phyloP scores from a whole-genome alignment of 1,140 invertebrate species.

The Sipha flava region DNA sequence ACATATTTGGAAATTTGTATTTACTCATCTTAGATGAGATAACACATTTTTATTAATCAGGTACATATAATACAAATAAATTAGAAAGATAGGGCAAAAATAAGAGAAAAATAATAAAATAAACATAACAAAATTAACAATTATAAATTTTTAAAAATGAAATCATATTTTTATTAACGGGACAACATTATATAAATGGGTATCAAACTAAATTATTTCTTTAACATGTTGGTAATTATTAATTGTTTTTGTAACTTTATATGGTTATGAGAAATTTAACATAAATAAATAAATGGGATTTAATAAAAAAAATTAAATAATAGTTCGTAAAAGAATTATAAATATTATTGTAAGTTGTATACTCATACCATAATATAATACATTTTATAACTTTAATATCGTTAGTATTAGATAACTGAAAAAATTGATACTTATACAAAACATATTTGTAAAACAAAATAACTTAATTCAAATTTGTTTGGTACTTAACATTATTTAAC shows the following conservation, averaged over 20 bases:
- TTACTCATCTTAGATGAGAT: background rate
- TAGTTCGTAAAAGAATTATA: background rate
- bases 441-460: background rate
- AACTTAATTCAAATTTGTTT: background rate
- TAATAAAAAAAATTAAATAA: background rate
- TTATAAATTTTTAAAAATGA: background rate
- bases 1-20: background rate
- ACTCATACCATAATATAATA: background rate
- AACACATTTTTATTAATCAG: background rate
- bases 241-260: background rate
- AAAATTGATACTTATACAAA: no score
- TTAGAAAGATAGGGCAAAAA: background rate
- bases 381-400: no score
- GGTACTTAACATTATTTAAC: background rate
- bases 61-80: background rate
- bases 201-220: background rate
- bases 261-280: background rate
- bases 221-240: background rate
- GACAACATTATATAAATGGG: background rate
- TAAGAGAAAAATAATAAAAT: background rate
- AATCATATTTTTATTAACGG: background rate
- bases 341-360: background rate
- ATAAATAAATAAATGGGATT: background rate
- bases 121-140: background rate
- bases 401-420: no score